Conservation (phyloP, 2,888 invertebrate genomes). For the Erebia aethiops region DNA sequence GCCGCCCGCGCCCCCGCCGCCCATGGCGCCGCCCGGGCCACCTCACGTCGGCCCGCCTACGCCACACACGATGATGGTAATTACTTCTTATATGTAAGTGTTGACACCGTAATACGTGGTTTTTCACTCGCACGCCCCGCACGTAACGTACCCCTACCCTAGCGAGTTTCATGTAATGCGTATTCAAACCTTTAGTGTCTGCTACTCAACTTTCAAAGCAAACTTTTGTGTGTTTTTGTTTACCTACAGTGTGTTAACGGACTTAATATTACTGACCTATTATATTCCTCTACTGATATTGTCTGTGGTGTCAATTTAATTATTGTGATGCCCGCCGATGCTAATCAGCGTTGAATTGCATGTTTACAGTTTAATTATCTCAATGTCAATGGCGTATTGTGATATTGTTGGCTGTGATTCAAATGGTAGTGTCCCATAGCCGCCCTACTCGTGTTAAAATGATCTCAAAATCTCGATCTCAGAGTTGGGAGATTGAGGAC, state of each 20-base stretch:
- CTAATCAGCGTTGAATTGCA: constrained; percentile 9
- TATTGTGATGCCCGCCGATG: background rate
- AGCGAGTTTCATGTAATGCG: constrained; percentile 35
- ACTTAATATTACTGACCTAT: background rate
- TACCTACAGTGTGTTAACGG: background rate
- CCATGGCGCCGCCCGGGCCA: constrained; percentile 63
- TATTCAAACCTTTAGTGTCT: constrained; percentile 14
- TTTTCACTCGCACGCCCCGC: constrained; percentile 78
- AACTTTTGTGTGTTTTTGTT: constrained; percentile 1
- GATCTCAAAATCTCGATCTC: constrained; percentile 78
- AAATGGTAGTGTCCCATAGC: constrained; percentile 33
- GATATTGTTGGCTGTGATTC: constrained; percentile 29
- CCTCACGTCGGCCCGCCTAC: constrained; percentile 57
- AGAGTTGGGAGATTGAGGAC: constrained; percentile 82
- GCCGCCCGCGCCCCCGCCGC: constrained; percentile 83
- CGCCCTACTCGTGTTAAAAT: constrained; percentile 58
- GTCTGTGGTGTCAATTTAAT: background rate
- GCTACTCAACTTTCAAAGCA: background rate
- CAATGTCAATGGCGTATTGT: constrained; percentile 30
- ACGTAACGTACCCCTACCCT: constrained; percentile 57
- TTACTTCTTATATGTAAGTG: constrained; percentile 84
- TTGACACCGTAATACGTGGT: constrained; percentile 82
- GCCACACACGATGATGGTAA: constrained; percentile 83
- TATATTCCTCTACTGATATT: background rate
- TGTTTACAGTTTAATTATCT: constrained; percentile 17